Base-by-base conservation (phyloP, 2,113 vertebrate genomes). In the Pampusana beccarii region DNA sequence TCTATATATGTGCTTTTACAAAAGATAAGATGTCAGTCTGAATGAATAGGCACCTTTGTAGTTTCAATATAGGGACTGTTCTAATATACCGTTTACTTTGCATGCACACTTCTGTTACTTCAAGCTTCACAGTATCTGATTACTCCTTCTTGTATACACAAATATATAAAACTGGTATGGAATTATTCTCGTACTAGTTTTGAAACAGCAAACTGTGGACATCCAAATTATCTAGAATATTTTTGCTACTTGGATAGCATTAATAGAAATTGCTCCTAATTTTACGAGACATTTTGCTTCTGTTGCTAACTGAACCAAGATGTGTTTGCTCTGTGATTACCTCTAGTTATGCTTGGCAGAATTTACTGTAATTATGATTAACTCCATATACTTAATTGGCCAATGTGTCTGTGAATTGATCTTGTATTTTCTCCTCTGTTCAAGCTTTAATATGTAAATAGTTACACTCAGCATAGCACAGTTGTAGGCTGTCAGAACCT, bases 291-390 rank as follows among this genome's bases (percentile, higher is more conserved):
- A 75, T 78, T 78, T 58, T 93, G 34, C 64, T 74, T 93, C 69
- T 95, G 44, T 66, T 95, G 34, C 86, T 96, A 94, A 65, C 73
- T 97, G 87, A 95, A 90, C 70, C 67, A 89, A 94, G 62, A 95
- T 75, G 42, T 90, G 85, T 97, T 96, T 96, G 74, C 80, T 44
- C 64, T 93, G 40, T 94, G 93, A 93, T 96, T 96, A 96, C 42
- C 44, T 95, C 54, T 29, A 95, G 91, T 97, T 80, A 88, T 50
- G 50, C 26, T 42, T 91, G 80, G 64, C 84, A 74, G 94, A 94
- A 92, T 96, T 97, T 92, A 58, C 57, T 93, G 38, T 93, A 96
- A 92, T 97, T 95, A 87, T 80, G 36, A 91, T 95, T 96, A 94
- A 79, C 24, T 80, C 73, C 34, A 57, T 86, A 15, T 85, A 87